Base-by-base conservation (phyloP, 2,113 vertebrate genomes). In the Cettia cetti region DNA sequence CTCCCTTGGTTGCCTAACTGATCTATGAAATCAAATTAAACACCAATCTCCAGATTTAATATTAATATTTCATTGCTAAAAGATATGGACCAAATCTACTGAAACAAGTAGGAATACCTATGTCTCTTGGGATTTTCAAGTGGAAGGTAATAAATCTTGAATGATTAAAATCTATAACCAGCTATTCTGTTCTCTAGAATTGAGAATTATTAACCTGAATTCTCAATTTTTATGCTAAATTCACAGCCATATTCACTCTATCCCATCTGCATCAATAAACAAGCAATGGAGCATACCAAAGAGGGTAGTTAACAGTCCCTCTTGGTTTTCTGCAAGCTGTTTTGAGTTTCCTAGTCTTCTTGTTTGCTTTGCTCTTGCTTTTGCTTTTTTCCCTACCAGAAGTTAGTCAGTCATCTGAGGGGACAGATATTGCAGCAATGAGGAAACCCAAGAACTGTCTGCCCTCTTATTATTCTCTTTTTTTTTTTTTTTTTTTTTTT, bases 1-100 rank as follows among this genome's bases (percentile, higher is more conserved):
- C 54, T 96, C 86, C 88, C 53, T 90, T 94, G 79, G 65, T 92
- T 91, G 61, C 52, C 50, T 95, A 96, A 94, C 86, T 94, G 91
- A 88, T 95, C 87, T 96, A 94, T 94, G 83, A 90, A 96, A 96
- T 92, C 60, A 94, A 95, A 95, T 84, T 95, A 94, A 96, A 94
- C 37, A 89, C 45, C 63, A 80, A 59, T 92, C 66, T 92, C 14
- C 60, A 91, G 49, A 84, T 75, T 94, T 82, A 85, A 66, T 82
- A 72, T 78, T 91, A 87, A 93, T 75, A 71, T 93, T 74, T 86
- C 52, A 92, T 1, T 80, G 59, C 17, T 90, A 80, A 95, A 93
- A 24, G 10, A 78, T 89, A 64, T 95, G 54, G 77, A 68, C 61
- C 33, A 82, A 93, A 93, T 78, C 66, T 86, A 74, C 20, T 80